Conservation (phyloP, 1,140 invertebrate species). For the Cydia amplana region DNA sequence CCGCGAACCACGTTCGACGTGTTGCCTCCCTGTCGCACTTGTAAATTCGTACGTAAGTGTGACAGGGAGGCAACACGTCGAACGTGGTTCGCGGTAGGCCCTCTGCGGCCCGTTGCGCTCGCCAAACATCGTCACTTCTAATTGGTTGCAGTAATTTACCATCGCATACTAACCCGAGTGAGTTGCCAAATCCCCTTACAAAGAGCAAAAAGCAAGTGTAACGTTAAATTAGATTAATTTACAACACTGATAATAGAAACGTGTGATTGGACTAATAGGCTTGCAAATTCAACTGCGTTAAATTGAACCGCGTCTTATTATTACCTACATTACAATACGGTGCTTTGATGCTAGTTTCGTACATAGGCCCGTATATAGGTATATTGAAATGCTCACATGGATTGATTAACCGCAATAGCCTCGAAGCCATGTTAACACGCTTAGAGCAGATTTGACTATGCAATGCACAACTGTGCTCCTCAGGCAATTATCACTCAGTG, state of each 20-base stretch:
- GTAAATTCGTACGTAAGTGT: no score
- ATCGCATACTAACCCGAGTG: constrained; percentile 49
- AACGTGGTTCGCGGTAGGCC: no score
- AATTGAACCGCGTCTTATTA: constrained; percentile 15
- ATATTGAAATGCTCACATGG: constrained; percentile 43
- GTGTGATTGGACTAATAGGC: constrained; percentile 35
- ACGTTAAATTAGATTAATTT: constrained; percentile 45
- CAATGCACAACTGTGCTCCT: constrained; percentile 68
- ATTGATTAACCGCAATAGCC: constrained; percentile 70
- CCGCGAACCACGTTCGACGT: no score
- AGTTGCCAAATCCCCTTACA: constrained; percentile 34
- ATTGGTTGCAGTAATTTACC: constrained; percentile 63
- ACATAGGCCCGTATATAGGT: constrained; percentile 42
- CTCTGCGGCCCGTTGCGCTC: constrained; percentile 50
- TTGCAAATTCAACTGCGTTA: constrained; percentile 9
- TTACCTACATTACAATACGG: constrained; percentile 15
- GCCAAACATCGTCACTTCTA: constrained; percentile 65
- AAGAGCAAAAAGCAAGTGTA: constrained; percentile 36
- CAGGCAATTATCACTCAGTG: constrained; percentile 61
- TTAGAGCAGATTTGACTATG: constrained; percentile 72
- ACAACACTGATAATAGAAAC: constrained; percentile 29
- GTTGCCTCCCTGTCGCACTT: no score
- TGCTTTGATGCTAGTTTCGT: constrained; percentile 23
- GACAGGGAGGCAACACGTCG: no score
- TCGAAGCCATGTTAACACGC: constrained; percentile 70